phyloP scores from a whole-genome alignment of 2,113 vertebrate species.

The Taurulus bubalis region DNA sequence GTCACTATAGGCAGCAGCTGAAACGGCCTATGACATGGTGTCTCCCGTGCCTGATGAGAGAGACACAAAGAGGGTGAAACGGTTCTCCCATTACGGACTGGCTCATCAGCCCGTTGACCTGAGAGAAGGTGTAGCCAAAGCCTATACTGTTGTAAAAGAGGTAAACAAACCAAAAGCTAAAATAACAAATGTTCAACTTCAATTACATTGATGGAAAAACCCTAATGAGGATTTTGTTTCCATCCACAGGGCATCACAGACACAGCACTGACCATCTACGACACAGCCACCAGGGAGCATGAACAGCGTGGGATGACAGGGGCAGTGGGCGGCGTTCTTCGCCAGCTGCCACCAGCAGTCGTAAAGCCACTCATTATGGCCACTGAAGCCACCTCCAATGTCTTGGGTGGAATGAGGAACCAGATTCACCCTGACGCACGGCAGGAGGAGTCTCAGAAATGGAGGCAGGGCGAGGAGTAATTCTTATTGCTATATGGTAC shows the following conservation, averaged over 20 bases:
- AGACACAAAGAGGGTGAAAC: slow-evolving; percentile 88
- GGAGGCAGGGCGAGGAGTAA: slow-evolving; percentile 92
- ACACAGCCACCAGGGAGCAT: slow-evolving; percentile 95
- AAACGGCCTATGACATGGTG: slow-evolving; percentile 99
- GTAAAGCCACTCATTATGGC: slow-evolving; percentile 97
- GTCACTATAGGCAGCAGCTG: slow-evolving; percentile 90
- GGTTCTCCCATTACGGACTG: slow-evolving; percentile 90
- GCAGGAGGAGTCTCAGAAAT: slow-evolving; percentile 98
- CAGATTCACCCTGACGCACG: slow-evolving; percentile 96
- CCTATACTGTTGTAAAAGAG: slow-evolving; percentile 97
- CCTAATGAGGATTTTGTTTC: slow-evolving; percentile 4
- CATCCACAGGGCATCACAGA: slow-evolving; percentile 91
- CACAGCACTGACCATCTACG: slow-evolving; percentile 96
- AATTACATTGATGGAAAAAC: neutral
- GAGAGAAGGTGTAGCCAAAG: slow-evolving; percentile 97
- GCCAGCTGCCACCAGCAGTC: slow-evolving; percentile 95
- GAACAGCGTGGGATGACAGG: slow-evolving; percentile 97
- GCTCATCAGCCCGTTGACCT: slow-evolving; percentile 96
- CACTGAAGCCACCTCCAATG: slow-evolving; percentile 96
- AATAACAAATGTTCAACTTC: neutral
- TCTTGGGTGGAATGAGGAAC: slow-evolving; percentile 97
- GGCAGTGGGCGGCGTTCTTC: slow-evolving; percentile 95
- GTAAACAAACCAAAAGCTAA: slow-evolving; percentile 70
- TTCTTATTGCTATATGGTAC: neutral
- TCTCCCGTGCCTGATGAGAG: slow-evolving; percentile 91